Evolutionary conservation across 2,888 invertebrate genomes (phyloP).

Genomic region (Mesochorus sp.): DNA sequence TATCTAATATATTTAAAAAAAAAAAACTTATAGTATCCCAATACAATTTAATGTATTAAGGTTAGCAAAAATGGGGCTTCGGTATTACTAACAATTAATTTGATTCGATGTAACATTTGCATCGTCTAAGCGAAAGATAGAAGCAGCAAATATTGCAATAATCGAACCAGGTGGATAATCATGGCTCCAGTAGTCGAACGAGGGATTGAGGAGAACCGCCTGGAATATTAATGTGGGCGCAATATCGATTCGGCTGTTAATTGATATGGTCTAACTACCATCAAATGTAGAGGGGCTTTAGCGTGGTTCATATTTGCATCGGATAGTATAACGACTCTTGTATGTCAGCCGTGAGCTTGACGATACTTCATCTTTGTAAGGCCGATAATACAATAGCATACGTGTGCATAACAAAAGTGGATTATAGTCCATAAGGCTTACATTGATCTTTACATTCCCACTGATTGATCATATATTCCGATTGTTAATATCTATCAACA

Average conservation of each 20-base stretch:
- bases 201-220: slow-evolving; percentile 18
- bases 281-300: slow-evolving; percentile 64
- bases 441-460: background rate
- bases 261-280: slow-evolving; percentile 73
- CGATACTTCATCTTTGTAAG: slow-evolving; percentile 59
- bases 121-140: background rate
- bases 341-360: slow-evolving; percentile 55
- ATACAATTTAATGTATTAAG: too few relatives aligned
- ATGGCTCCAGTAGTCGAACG: background rate
- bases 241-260: slow-evolving; percentile 64
- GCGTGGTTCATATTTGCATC: slow-evolving; percentile 29
- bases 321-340: background rate
- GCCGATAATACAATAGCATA: slow-evolving; percentile 8
- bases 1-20: too few relatives aligned
- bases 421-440: background rate
- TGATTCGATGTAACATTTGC: too few relatives aligned
- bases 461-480: background rate
- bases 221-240: slow-evolving; percentile 68
- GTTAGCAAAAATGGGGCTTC: too few relatives aligned
- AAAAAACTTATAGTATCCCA: too few relatives aligned
- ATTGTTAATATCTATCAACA: too few relatives aligned
- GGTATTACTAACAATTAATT: too few relatives aligned
- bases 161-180: slow-evolving; percentile 3
- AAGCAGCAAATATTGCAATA: background rate
- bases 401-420: background rate